Base-by-base conservation (phyloP, 2,797 vertebrate genomes). In the Hemitrygon akajei region DNA sequence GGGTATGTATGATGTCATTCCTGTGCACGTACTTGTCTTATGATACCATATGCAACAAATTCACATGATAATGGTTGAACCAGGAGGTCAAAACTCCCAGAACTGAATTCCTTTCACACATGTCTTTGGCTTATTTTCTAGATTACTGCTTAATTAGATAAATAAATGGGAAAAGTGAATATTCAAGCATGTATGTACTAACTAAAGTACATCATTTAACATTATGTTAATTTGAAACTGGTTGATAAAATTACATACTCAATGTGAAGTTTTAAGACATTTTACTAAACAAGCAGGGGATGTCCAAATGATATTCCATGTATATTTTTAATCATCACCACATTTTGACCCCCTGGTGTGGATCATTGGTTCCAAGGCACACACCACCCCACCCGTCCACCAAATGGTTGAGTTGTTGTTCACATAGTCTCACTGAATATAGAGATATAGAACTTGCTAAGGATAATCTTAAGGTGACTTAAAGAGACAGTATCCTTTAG, bases 1-100 rank as follows among this genome's bases (percentile, higher is more conserved):
- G 91, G 91, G 91, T 93, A 93, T 93, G 91, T 93, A 93, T 93
- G 69, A 93, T 58, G 27, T 75, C 91, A 93, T 93, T 93, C 69
- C 91, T 93, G 91, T 93, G 91, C 91, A 93, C 40, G 91, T 93
- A 47, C 73, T 93, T 93, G 40, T 93, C 71, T 75, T 75, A 66
- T 75, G 91, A 56, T 93, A 76, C 76, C 71, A 93, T 76, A 58
- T 75, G 71, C 71, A 58, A n/a, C 27, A 47, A 76, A 40, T 56
- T 75, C 69, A 76, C 11, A 7, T 27, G 69, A 73, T 22, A 73
- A 34, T 47, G 91, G 47, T 93, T 93, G 69, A 93, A 93, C 71
- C 91, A 76, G 71, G 71, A 25, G 91, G 73, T 93, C 91, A 93
- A 71, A 93, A 92, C 58, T 76, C 91, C 76, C 40, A 56, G 40